phyloP scores from a whole-genome alignment of 2,797 vertebrate species.

The Gallinago stenura region DNA sequence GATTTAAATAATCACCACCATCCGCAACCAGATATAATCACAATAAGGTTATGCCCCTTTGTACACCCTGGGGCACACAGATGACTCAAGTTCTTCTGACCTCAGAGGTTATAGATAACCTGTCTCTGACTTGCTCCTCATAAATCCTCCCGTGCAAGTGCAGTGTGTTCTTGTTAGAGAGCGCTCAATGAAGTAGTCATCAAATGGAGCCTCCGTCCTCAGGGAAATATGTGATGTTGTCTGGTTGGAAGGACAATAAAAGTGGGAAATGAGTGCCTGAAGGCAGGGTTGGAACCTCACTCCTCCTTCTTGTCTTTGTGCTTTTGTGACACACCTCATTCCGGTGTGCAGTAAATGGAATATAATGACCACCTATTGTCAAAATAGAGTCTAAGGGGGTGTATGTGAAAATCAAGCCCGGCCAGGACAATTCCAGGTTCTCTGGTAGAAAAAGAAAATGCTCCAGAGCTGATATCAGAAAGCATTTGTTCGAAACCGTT shows the following conservation, averaged over 20 bases:
- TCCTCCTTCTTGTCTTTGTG: background rate
- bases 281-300: background rate
- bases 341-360: background rate
- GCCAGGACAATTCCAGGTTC: background rate
- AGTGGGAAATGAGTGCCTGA: background rate
- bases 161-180: background rate
- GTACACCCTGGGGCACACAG: background rate
- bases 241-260: background rate
- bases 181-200: background rate
- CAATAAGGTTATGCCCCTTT: background rate
- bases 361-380: background rate
- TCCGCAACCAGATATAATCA: slow-evolving; percentile 13
- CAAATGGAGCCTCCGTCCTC: background rate
- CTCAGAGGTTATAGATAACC: slow-evolving; percentile 29
- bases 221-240: background rate
- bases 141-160: background rate
- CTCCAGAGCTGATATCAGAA: background rate
- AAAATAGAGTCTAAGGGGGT: background rate
- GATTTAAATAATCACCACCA: slow-evolving; percentile 18
- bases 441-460: background rate
- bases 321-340: background rate
- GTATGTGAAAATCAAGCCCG: background rate
- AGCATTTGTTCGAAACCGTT: background rate
- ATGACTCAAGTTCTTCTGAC: slow-evolving; percentile 38
- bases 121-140: background rate